Percentiles rank a stretch among this genome's conserved stretches.
Evolutionary conservation across 2,113 vertebrate genomes (phyloP).

Genomic region (Malurus cyaneus): DNA sequence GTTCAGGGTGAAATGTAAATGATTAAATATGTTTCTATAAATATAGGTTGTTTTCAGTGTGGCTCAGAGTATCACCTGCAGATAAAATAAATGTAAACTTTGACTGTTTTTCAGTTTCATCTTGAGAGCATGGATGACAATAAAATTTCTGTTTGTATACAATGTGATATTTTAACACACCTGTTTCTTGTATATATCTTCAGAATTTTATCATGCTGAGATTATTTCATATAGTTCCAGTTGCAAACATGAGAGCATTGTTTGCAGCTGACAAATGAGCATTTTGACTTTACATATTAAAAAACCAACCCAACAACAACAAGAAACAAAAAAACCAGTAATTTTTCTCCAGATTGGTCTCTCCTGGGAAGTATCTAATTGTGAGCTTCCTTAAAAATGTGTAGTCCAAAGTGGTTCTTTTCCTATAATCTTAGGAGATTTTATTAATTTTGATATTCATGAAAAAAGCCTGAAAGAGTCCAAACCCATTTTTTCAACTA

Average conservation of each 20-base stretch:
- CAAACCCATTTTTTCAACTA: neutral
- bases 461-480: neutral
- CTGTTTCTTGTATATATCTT: neutral
- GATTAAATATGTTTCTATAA: neutral
- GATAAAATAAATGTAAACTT: neutral
- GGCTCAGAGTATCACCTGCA: neutral
- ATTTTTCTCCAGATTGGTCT: neutral
- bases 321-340: rapidly evolving
- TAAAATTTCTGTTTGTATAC: neutral
- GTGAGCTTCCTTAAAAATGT: neutral
- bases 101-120: neutral
- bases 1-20: neutral
- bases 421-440: neutral
- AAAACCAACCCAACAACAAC: neutral
- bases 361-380: neutral
- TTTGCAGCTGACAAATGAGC: neutral
- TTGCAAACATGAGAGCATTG: neutral
- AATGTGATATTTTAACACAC: neutral
- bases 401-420: neutral
- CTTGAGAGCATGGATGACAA: neutral
- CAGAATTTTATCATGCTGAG: neutral
- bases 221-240: neutral
- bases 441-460: neutral
- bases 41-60: rapidly evolving
- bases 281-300: neutral